Evolutionary conservation across 2,797 vertebrate genomes (phyloP).

Genomic region (Sebastes vulpes): DNA sequence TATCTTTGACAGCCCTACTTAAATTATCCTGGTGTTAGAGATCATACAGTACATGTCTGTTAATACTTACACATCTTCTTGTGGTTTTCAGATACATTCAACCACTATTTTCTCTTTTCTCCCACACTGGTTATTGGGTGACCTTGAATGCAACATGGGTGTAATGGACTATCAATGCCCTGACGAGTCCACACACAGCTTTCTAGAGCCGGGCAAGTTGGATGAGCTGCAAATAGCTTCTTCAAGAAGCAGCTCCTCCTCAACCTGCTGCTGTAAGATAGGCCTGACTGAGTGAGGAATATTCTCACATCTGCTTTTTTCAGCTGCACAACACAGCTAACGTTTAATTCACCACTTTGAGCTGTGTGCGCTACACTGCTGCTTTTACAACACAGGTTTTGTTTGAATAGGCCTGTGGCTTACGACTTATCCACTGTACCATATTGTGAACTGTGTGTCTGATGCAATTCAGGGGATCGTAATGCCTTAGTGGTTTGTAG

Average conservation of each 20-base stretch:
- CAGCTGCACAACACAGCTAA: constrained; percentile 25
- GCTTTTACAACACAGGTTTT: constrained; percentile 51
- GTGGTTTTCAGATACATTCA: background rate
- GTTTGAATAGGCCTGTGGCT: constrained; percentile 62
- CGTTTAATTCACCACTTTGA: constrained; percentile 49
- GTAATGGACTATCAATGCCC: constrained; percentile 44
- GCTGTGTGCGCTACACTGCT: constrained; percentile 25
- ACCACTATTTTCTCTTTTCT: background rate
- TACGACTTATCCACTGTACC: constrained; percentile 66
- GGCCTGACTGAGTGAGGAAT: constrained; percentile 29
- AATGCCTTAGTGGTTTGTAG: constrained; percentile 44
- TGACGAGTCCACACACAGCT: constrained; percentile 31
- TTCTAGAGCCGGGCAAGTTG: constrained; percentile 14
- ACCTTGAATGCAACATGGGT: constrained; percentile 34
- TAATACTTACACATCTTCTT: background rate
- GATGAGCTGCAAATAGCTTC: constrained; percentile 45
- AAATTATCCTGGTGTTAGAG: too few relatives aligned
- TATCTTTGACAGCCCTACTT: too few relatives aligned
- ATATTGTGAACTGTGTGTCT: constrained; percentile 63
- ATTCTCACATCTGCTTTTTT: constrained; percentile 44
- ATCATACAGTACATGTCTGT: too few relatives aligned
- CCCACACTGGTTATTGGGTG: background rate
- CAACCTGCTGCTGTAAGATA: constrained; percentile 59
- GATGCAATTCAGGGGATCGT: constrained; percentile 58
- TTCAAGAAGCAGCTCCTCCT: constrained; percentile 33